Evolutionary conservation across 2,797 vertebrate species (phyloP).

Genomic region (Chelonia mydas): DNA sequence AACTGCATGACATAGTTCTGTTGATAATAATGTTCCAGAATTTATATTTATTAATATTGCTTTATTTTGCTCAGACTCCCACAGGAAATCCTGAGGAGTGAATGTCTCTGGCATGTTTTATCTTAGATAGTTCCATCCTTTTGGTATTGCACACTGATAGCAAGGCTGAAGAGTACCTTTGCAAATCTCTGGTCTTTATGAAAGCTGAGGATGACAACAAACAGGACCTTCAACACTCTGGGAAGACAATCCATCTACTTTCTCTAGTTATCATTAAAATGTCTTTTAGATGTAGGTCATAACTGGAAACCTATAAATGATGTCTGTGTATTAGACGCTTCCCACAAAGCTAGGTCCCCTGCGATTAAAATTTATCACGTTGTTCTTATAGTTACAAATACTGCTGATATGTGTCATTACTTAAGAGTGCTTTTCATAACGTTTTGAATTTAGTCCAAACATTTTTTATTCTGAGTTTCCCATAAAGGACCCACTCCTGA

Average conservation of each 20-base stretch:
- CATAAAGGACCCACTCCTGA: conserved; percentile 74
- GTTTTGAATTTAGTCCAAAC: conserved; percentile 82
- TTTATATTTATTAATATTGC: conserved; percentile 87
- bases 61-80: conserved; percentile 82
- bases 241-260: conserved; percentile 86
- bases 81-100: conserved; percentile 84
- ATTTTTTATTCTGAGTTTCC: conserved; percentile 71
- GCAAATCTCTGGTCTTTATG: conserved; percentile 83
- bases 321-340: conserved; percentile 83
- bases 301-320: conserved; percentile 87
- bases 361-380: conserved; percentile 86
- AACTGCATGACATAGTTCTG: conserved; percentile 72
- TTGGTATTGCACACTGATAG: conserved; percentile 78
- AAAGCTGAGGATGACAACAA: conserved; percentile 86
- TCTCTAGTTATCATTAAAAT: conserved; percentile 85
- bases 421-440: conserved; percentile 81
- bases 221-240: conserved; percentile 86
- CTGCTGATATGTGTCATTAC: conserved; percentile 85
- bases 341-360: conserved; percentile 83
- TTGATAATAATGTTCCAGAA: conserved; percentile 81
- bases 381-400: conserved; percentile 84
- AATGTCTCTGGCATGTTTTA: conserved; percentile 82
- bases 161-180: conserved; percentile 81
- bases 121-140: conserved; percentile 81
- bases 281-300: conserved; percentile 87